A percentile compares a stretch with the other conserved stretches of the same genome.
phyloP scores from a whole-genome alignment of 2,113 vertebrate species.

The Notechis scutatus region DNA sequence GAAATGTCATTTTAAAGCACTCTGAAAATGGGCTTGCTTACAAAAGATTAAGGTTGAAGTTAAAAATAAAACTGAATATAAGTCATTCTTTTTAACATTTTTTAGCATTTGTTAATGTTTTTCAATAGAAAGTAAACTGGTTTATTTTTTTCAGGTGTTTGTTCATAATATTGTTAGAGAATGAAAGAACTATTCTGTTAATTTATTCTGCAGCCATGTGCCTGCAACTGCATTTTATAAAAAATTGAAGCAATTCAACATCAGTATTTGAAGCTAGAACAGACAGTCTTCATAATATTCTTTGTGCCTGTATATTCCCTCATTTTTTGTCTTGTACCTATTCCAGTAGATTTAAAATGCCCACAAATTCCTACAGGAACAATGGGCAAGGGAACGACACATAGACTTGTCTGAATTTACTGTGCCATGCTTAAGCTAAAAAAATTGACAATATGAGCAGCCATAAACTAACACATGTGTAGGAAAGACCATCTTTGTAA shows the following conservation, averaged over 20 bases:
- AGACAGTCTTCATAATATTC: slow-evolving; percentile 4
- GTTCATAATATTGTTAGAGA: slow-evolving; percentile 43
- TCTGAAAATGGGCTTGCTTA: slow-evolving; percentile 8
- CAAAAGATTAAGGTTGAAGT: slow-evolving; percentile 39
- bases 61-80: slow-evolving; percentile 28
- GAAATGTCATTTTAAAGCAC: background rate
- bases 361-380: slow-evolving; percentile 35
- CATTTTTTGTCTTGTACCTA: background rate
- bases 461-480: slow-evolving; percentile 18
- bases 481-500: slow-evolving; percentile 39
- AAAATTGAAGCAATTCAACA: slow-evolving; percentile 14
- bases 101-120: background rate
- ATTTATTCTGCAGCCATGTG: background rate
- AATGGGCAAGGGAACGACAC: background rate
- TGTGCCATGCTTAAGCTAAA: background rate
- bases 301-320: slow-evolving; percentile 27
- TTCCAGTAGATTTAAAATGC: slow-evolving; percentile 43
- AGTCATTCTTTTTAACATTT: slow-evolving; percentile 15
- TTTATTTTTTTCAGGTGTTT: slow-evolving; percentile 26
- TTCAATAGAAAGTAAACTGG: slow-evolving; percentile 22
- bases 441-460: slow-evolving; percentile 30
- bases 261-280: background rate
- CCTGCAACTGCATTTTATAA: slow-evolving; percentile 22
- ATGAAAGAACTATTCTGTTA: slow-evolving; percentile 21
- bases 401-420: background rate